These are phyloP conservation scores for Grammomys dolichurus DNA, from an alignment of 2,113 vertebrate genomes.

Conservation along the genomic window DNA sequence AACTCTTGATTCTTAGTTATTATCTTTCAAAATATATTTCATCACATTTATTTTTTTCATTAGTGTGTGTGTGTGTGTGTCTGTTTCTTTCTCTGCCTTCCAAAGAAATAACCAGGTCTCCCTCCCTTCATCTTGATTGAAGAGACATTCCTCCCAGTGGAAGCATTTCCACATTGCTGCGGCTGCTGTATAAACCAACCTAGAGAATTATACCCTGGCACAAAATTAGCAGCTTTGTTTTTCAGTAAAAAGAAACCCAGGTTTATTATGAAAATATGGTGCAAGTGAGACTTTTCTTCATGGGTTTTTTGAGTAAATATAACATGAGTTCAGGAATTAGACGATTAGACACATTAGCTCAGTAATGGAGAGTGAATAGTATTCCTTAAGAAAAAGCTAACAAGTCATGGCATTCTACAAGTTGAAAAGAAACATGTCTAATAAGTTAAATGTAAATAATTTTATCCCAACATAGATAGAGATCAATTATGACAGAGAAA, in stretches of 20 bases:
- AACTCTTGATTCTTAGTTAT: background rate
- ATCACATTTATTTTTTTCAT: background rate
- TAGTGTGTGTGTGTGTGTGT: background rate
- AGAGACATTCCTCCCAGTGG: background rate
- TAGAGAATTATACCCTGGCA: slow-evolving; percentile 14
- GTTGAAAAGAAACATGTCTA: slow-evolving; percentile 12
- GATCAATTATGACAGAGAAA: background rate
- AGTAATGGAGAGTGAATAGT: background rate
- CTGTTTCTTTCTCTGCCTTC: background rate
- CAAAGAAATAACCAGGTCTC: background rate
- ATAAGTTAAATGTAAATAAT: slow-evolving; percentile 30
- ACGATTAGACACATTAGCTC: background rate
- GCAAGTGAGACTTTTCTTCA: slow-evolving; percentile 24
- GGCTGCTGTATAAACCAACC: background rate
- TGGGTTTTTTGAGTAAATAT: slow-evolving; percentile 16
- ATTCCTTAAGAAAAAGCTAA: slow-evolving; percentile 20
- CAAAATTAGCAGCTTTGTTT: slow-evolving; percentile 32
- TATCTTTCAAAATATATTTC: background rate
- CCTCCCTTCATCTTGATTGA: background rate
- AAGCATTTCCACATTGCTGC: slow-evolving; percentile 6
- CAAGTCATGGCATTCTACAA: slow-evolving; percentile 4
- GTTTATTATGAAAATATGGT: slow-evolving; percentile 32
- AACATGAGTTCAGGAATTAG: slow-evolving; percentile 9
- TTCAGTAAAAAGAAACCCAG: background rate
- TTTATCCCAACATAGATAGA: background rate